phyloP scores from a whole-genome alignment of 2,888 invertebrate genomes.

The Quadriops clusia region DNA sequence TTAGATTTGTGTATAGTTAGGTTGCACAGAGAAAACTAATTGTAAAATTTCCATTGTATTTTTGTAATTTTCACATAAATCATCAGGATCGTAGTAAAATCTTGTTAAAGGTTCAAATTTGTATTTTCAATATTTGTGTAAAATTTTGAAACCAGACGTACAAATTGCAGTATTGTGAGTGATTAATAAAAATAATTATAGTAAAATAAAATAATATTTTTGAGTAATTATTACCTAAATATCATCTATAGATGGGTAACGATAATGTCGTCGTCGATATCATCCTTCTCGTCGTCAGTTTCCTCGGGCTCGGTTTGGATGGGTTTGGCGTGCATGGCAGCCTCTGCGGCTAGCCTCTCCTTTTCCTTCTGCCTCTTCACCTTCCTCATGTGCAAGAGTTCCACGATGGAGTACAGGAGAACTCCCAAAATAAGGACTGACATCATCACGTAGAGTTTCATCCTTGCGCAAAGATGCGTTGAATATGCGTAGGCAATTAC shows the following conservation, averaged over 20 bases:
- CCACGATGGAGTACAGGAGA: constrained; percentile 67
- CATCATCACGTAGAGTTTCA: constrained; percentile 78
- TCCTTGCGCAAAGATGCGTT: constrained; percentile 70
- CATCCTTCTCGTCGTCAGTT: constrained; percentile 76
- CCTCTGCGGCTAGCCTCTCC: constrained; percentile 45
- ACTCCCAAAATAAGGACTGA: constrained; percentile 63
- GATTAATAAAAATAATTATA: constrained; percentile 4
- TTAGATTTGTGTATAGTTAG: too few relatives aligned
- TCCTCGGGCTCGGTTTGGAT: constrained; percentile 62
- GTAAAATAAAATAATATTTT: constrained; percentile 6
- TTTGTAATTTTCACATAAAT: too few relatives aligned
- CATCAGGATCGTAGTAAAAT: too few relatives aligned
- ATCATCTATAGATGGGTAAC: constrained; percentile 63
- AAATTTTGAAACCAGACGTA: too few relatives aligned
- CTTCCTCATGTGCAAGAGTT: constrained; percentile 73
- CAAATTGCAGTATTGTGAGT: constrained; percentile 1
- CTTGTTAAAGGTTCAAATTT: too few relatives aligned
- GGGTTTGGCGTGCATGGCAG: constrained; percentile 21
- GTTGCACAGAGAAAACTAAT: too few relatives aligned
- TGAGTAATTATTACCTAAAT: constrained; percentile 2
- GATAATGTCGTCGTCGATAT: constrained; percentile 79
- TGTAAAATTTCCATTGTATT: too few relatives aligned
- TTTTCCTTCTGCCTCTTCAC: constrained; percentile 62
- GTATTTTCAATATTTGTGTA: too few relatives aligned
- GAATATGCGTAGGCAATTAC: constrained; percentile 84